Percentiles rank a stretch among this genome's conserved stretches.
Evolutionary conservation across 2,113 vertebrate species (phyloP).

Genomic region (Gambusia affinis): DNA sequence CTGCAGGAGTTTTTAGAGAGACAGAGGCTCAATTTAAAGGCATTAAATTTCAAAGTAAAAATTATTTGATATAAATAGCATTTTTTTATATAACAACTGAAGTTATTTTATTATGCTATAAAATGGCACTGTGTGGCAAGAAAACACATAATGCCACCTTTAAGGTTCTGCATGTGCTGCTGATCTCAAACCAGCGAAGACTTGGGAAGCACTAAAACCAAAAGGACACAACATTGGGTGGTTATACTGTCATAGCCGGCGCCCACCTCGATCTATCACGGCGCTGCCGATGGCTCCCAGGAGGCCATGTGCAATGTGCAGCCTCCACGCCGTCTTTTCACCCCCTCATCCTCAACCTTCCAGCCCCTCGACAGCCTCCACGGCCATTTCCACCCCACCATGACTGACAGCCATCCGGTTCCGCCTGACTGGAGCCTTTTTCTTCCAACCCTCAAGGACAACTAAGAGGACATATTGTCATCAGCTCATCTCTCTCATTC

Average conservation of each 20-base stretch:
- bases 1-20: too few relatives aligned
- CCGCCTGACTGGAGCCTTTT: slow-evolving; percentile 70
- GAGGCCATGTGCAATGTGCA: slow-evolving; percentile 46
- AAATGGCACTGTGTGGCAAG: too few relatives aligned
- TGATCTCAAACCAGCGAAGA: slow-evolving; percentile 34
- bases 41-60: too few relatives aligned
- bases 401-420: slow-evolving; percentile 82
- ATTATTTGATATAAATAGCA: too few relatives aligned
- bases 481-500: slow-evolving; percentile 69
- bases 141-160: background rate
- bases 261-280: slow-evolving; percentile 71
- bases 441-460: slow-evolving; percentile 75
- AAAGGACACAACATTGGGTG: slow-evolving; percentile 54
- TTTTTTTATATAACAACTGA: too few relatives aligned
- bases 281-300: slow-evolving; percentile 57
- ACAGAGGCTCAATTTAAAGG: too few relatives aligned
- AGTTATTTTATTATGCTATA: too few relatives aligned
- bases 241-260: slow-evolving; percentile 51
- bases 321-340: slow-evolving; percentile 26
- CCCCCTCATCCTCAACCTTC: background rate
- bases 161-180: slow-evolving; percentile 2
- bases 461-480: slow-evolving; percentile 75
- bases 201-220: slow-evolving; percentile 46
- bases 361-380: slow-evolving; percentile 7
- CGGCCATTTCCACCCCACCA: slow-evolving; percentile 33